Percentiles rank a stretch among this genome's conserved stretches.
These are phyloP conservation scores for Myotis lucifugus DNA, from an alignment of 2,113 vertebrate genomes.

Conservation along the genomic window DNA sequence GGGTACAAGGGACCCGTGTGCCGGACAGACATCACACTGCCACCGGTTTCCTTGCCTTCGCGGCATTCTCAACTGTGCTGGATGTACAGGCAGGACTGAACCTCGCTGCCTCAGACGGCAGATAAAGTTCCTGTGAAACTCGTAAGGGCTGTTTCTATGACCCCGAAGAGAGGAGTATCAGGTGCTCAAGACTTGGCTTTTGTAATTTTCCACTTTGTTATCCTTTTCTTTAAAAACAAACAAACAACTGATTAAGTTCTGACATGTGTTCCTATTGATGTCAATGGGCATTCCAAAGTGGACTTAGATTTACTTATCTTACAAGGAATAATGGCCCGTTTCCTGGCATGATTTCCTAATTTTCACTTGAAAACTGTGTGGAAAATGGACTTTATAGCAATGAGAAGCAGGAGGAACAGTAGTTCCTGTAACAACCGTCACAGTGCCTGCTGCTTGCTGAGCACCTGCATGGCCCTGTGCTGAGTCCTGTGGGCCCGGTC, in stretches of 20 bases:
- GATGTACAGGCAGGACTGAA: background rate
- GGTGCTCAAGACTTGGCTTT: background rate
- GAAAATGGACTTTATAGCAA: background rate
- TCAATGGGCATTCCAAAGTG: background rate
- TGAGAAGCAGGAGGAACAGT: background rate
- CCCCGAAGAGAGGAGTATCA: background rate
- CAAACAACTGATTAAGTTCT: background rate
- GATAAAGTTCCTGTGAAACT: constrained; percentile 20
- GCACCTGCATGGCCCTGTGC: too few species aligned
- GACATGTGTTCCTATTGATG: background rate
- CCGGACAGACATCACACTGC: accelerated
- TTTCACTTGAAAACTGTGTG: constrained; percentile 6
- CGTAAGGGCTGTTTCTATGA: background rate
- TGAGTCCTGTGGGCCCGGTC: background rate
- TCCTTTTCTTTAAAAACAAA: constrained; percentile 20
- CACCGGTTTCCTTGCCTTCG: accelerated
- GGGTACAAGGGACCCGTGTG: background rate
- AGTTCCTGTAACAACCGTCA: background rate
- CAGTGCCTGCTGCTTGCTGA: background rate
- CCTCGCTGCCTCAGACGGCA: constrained; percentile 31
- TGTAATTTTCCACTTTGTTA: background rate
- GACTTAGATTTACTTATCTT: background rate
- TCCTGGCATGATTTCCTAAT: background rate
- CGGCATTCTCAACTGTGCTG: constrained; percentile 6
- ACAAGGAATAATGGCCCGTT: background rate